Conservation (phyloP, 1,140 invertebrate species). For the Brachionus rubens region DNA sequence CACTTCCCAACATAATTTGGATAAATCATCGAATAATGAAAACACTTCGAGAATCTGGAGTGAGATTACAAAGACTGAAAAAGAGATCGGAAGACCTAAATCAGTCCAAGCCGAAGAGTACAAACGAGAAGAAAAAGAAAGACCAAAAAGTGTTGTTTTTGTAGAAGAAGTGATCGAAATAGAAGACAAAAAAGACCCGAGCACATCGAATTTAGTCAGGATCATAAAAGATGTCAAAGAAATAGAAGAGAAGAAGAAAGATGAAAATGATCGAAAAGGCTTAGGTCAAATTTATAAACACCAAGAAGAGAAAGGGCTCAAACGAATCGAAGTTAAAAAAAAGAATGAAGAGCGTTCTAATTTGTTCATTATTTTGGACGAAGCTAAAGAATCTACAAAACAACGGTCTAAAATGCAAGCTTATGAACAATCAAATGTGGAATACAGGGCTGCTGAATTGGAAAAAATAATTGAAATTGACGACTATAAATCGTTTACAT, state of each 20-base stretch:
- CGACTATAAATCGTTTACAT: no score
- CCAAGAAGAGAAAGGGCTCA: background rate
- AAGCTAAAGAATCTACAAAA: background rate
- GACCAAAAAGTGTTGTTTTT: conserved; percentile 34
- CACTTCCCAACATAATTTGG: background rate
- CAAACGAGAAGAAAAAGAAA: background rate
- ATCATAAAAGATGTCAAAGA: no score
- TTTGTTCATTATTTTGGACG: conserved; percentile 12
- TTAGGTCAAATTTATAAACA: background rate
- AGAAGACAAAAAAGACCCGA: no score
- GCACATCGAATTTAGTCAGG: no score
- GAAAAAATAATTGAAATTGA: background rate
- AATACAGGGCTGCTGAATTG: background rate
- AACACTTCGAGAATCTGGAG: background rate
- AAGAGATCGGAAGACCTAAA: background rate
- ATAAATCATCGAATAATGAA: background rate
- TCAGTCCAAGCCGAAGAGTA: background rate
- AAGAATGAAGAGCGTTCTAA: background rate
- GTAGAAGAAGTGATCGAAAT: no score
- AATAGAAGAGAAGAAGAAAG: background rate
- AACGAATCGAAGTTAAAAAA: background rate
- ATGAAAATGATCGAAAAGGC: background rate
- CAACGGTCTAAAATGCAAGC: background rate
- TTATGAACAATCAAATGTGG: background rate
- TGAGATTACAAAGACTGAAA: background rate